Conservation (phyloP, 2,797 vertebrate species). For the Dromococcyx pavoninus region DNA sequence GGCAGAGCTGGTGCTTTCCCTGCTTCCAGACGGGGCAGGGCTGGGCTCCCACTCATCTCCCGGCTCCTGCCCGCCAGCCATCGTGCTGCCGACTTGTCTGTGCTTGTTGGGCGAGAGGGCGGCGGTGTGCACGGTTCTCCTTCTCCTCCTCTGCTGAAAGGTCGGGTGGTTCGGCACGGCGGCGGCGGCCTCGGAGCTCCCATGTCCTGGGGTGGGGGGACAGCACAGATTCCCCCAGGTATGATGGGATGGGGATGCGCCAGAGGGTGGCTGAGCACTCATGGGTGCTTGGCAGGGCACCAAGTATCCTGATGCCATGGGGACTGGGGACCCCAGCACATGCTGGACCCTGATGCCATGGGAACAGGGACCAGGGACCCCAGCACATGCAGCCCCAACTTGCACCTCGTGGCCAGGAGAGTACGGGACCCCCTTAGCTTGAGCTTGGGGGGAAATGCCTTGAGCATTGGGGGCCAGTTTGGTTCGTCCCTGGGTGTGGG, state of each 20-base stretch:
- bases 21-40: slow-evolving; percentile 42
- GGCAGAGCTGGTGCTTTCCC: not conserved
- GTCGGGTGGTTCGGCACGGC: not conserved
- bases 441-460: fast-evolving
- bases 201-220: fast-evolving
- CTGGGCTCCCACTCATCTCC: slow-evolving; percentile 36
- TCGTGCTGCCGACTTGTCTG: not conserved
- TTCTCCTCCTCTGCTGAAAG: not conserved
- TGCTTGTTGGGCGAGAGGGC: slow-evolving; percentile 12
- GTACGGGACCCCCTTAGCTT: not conserved
- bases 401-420: not conserved
- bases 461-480: not conserved
- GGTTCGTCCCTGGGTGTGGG: not conserved
- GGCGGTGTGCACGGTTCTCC: not conserved
- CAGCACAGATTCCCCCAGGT: not conserved
- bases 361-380: too few relatives aligned
- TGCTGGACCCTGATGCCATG: too few relatives aligned
- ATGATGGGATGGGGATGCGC: fast-evolving
- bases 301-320: too few relatives aligned
- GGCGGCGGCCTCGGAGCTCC: not conserved
- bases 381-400: not conserved
- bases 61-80: slow-evolving; percentile 15
- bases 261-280: not conserved
- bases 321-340: too few relatives aligned
- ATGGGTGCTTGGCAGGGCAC: not conserved